These are phyloP conservation scores for Mythimna vitellina DNA, from an alignment of 2,888 invertebrate genomes.

Conservation along the genomic window DNA sequence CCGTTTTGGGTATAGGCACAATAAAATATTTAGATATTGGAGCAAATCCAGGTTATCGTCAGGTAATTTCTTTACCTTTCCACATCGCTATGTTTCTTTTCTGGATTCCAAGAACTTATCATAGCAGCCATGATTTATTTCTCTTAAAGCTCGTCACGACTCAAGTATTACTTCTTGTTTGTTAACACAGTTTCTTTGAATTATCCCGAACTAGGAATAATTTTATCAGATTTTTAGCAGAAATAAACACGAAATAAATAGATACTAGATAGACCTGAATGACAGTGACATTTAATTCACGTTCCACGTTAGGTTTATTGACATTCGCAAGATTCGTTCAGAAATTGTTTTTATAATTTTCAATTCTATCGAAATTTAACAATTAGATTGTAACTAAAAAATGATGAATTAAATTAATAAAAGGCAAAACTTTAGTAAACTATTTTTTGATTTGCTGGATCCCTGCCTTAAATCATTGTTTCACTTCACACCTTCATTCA, in stretches of 20 bases:
- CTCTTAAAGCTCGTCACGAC: not conserved
- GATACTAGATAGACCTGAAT: not conserved
- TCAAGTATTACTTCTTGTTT: not conserved
- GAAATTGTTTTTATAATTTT: conserved; percentile 3
- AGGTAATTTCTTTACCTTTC: conserved; percentile 78
- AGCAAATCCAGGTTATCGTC: not conserved
- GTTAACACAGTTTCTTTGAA: not conserved
- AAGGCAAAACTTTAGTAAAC: too few relatives aligned
- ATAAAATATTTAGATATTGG: not conserved
- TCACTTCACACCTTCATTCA: too few relatives aligned
- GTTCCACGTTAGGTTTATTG: conserved; percentile 35
- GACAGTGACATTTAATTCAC: conserved; percentile 27
- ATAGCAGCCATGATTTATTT: conserved; percentile 84
- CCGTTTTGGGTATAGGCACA: not conserved
- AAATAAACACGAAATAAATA: conserved; percentile 15
- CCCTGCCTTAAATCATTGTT: not conserved
- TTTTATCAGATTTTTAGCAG: not conserved
- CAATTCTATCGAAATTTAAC: too few relatives aligned
- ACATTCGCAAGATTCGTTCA: conserved; percentile 23
- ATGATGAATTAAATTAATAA: too few relatives aligned
- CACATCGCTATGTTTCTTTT: conserved; percentile 94
- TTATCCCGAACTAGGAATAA: not conserved
- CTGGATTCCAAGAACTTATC: conserved; percentile 92
- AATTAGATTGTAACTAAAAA: too few relatives aligned
- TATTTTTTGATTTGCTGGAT: not conserved